A percentile compares a stretch with the other conserved stretches of the same genome.
Evolutionary conservation across 2,113 vertebrate species (phyloP).

Genomic region (Tupaia chinensis): DNA sequence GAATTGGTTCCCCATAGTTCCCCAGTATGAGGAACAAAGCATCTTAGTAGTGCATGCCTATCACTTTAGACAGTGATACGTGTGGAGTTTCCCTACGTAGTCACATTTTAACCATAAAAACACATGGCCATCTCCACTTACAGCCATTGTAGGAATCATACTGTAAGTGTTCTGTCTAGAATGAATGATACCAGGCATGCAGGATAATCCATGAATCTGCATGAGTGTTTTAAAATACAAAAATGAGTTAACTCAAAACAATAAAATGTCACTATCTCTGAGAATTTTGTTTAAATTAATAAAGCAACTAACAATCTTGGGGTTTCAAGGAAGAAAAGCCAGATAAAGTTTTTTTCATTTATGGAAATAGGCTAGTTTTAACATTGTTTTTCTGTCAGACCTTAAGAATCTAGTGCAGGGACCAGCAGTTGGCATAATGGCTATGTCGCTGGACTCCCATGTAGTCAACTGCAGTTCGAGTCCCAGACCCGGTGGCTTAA

Average conservation of each 20-base stretch:
- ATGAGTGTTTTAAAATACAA: not conserved
- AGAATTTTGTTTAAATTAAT: constrained; percentile 15
- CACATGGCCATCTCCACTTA: not conserved
- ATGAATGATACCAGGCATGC: not conserved
- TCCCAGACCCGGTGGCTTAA: too few relatives aligned
- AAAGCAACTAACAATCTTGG: not conserved
- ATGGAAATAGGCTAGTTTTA: not conserved
- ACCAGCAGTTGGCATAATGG: too few relatives aligned
- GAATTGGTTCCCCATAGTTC: too few relatives aligned
- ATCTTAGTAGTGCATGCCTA: too few relatives aligned
- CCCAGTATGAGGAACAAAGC: too few relatives aligned
- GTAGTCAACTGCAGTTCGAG: too few relatives aligned
- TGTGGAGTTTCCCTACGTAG: not conserved
- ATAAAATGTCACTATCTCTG: not conserved
- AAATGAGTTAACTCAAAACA: not conserved
- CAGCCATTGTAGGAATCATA: not conserved
- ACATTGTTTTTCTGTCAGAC: not conserved
- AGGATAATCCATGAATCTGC: not conserved
- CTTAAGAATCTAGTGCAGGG: not conserved
- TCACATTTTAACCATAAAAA: not conserved
- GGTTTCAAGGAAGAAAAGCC: not conserved
- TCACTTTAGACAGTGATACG: not conserved
- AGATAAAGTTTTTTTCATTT: not conserved
- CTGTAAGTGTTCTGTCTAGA: not conserved
- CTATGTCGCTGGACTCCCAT: too few relatives aligned